Evolutionary conservation across 2,113 vertebrate genomes (phyloP).

Genomic region (Tor tambroides): DNA sequence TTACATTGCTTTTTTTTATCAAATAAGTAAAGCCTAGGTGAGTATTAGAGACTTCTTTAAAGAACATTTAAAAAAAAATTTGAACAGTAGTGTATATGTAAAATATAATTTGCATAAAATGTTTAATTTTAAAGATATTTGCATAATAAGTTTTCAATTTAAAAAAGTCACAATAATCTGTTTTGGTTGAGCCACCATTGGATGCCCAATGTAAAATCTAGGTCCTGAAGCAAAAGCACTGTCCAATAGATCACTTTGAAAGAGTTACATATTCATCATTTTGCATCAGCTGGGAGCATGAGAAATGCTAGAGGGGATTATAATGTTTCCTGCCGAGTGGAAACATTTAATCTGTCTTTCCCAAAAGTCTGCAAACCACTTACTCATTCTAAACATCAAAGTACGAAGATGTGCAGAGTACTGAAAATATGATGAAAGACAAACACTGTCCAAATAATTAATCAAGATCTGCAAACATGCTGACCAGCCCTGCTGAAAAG

Average conservation of each 20-base stretch:
- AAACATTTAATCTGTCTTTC: constrained; percentile 28
- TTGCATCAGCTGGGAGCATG: constrained; percentile 3
- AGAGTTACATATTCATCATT: background rate
- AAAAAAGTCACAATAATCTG: background rate
- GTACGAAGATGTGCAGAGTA: background rate
- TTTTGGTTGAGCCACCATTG: background rate
- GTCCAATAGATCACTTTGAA: constrained; percentile 9
- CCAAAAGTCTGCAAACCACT: constrained; percentile 1
- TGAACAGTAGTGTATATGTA: background rate
- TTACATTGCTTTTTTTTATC: background rate
- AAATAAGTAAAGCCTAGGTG: too few relatives aligned
- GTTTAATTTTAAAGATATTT: background rate
- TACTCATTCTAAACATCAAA: constrained; percentile 15
- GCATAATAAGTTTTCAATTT: background rate
- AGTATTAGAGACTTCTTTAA: background rate
- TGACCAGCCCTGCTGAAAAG: background rate
- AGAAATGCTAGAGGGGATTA: constrained; percentile 19
- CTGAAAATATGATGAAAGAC: constrained; percentile 17
- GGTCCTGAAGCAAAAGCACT: background rate
- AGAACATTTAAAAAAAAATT: background rate
- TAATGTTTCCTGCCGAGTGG: background rate
- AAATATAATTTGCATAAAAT: background rate
- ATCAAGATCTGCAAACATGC: background rate
- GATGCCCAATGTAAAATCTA: background rate
- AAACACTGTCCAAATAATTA: constrained; percentile 22